phyloP scores from a whole-genome alignment of 2,888 invertebrate species.

The Apotomis betuletana region DNA sequence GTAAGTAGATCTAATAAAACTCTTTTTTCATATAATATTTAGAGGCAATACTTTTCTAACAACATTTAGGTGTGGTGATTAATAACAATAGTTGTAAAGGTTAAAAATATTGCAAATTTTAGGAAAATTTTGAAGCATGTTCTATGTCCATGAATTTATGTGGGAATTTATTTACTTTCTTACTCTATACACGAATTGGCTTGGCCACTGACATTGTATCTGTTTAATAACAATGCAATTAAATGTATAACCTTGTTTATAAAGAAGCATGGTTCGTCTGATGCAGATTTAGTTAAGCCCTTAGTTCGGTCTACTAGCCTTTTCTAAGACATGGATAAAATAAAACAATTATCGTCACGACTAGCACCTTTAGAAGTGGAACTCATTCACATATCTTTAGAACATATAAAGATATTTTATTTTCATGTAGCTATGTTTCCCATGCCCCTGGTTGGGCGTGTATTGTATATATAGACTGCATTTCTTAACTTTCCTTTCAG shows the following conservation, averaged over 20 bases:
- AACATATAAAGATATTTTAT: conserved; percentile 4
- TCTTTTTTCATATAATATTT: conserved; percentile 76
- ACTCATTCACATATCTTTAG: conserved; percentile 29
- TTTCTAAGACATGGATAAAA: conserved; percentile 2
- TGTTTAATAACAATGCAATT: conserved; percentile 75
- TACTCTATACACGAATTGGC: conserved; percentile 68
- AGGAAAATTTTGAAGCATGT: conserved; percentile 68
- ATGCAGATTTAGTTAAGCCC: conserved; percentile 73
- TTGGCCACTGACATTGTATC: conserved; percentile 65
- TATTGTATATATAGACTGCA: conserved; percentile 17
- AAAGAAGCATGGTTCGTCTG: conserved; percentile 63
- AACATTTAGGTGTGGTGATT: conserved; percentile 78
- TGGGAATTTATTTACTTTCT: conserved; percentile 64
- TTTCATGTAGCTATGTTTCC: conserved; percentile 5
- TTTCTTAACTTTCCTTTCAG: conserved; percentile 4
- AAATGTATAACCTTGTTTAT: conserved; percentile 53
- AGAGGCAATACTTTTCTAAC: conserved; percentile 82
- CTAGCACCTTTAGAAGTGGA: conserved; percentile 21
- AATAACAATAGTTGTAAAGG: conserved; percentile 78
- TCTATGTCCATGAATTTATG: conserved; percentile 62
- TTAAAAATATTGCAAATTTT: conserved; percentile 50
- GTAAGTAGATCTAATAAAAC: conserved; percentile 75
- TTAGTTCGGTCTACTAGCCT: conserved; percentile 23
- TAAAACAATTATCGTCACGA: not conserved
- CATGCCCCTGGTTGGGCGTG: conserved; percentile 14